phyloP scores from a whole-genome alignment of 2,797 vertebrate species.

The Miichthys miiuy region DNA sequence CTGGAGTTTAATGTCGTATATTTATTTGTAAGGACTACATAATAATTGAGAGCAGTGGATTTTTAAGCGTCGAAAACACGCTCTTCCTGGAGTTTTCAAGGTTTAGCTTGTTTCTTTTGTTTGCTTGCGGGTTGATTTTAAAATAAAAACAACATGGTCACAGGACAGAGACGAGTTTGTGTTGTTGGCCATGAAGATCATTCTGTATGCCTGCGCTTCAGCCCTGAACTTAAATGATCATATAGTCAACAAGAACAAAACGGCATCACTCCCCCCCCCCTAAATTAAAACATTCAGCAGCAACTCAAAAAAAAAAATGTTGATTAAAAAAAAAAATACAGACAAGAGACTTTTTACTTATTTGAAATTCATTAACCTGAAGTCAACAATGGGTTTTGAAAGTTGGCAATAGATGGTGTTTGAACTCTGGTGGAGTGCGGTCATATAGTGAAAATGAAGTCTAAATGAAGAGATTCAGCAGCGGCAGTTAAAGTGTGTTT shows the following conservation, averaged over 20 bases:
- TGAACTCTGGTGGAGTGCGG: slow-evolving; percentile 45
- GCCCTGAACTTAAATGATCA: slow-evolving; percentile 58
- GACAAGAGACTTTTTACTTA: slow-evolving; percentile 9
- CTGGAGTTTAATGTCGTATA: slow-evolving; percentile 26
- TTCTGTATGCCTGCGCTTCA: slow-evolving; percentile 21
- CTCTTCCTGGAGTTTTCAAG: slow-evolving; percentile 52
- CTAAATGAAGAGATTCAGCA: slow-evolving; percentile 49
- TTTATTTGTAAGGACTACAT: slow-evolving; percentile 40
- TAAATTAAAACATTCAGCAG: slow-evolving; percentile 34
- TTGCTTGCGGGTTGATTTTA: slow-evolving; percentile 12
- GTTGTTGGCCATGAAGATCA: slow-evolving; percentile 50
- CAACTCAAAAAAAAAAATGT: slow-evolving; percentile 6
- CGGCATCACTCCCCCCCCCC: not conserved
- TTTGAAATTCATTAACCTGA: slow-evolving; percentile 26
- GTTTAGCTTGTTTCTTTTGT: slow-evolving; percentile 53
- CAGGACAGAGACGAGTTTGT: slow-evolving; percentile 43
- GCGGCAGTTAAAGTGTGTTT: slow-evolving; percentile 27
- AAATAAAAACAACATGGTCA: slow-evolving; percentile 28
- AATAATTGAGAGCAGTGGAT: slow-evolving; percentile 34
- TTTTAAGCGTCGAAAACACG: slow-evolving; percentile 38
- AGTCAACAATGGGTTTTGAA: slow-evolving; percentile 29
- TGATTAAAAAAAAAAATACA: slow-evolving; percentile 19
- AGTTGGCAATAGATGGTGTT: slow-evolving; percentile 15
- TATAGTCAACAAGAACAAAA: slow-evolving; percentile 12
- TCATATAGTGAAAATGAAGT: not conserved